These are phyloP conservation scores for Atractosteus spatula DNA, from an alignment of 2,113 vertebrate genomes.

Conservation along the genomic window DNA sequence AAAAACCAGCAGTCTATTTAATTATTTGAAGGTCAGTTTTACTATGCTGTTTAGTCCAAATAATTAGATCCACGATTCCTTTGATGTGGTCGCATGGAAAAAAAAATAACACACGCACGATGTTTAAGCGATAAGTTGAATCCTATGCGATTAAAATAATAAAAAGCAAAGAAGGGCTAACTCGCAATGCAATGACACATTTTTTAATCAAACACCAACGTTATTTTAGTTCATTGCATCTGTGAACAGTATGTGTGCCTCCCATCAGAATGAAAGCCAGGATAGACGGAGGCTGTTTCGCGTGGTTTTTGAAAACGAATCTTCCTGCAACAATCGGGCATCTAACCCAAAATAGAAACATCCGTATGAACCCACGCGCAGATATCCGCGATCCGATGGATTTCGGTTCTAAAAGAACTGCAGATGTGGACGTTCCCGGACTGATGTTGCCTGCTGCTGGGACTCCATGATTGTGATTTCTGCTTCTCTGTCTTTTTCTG, in stretches of 20 bases:
- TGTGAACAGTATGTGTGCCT: slow-evolving; percentile 20
- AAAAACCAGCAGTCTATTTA: slow-evolving; percentile 4
- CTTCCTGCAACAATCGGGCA: slow-evolving; percentile 41
- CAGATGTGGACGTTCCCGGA: slow-evolving; percentile 52
- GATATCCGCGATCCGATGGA: slow-evolving; percentile 24
- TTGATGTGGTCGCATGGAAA: not conserved
- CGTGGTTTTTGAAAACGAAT: slow-evolving; percentile 40
- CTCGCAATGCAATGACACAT: slow-evolving; percentile 34
- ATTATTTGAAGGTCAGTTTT: slow-evolving; percentile 22
- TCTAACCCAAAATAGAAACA: slow-evolving; percentile 32
- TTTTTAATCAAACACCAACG: slow-evolving; percentile 20
- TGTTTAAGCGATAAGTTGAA: slow-evolving; percentile 11
- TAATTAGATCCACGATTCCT: slow-evolving; percentile 1
- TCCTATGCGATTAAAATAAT: slow-evolving; percentile 10
- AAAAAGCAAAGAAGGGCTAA: slow-evolving; percentile 32
- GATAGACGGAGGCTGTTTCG: slow-evolving; percentile 24
- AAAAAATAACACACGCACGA: not conserved
- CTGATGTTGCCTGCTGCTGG: slow-evolving; percentile 48
- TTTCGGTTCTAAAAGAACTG: slow-evolving; percentile 27
- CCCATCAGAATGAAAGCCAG: slow-evolving; percentile 32
- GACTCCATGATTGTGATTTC: slow-evolving; percentile 61
- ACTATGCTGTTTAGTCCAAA: not conserved
- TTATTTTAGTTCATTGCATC: slow-evolving; percentile 25
- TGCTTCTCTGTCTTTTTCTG: slow-evolving; percentile 33
- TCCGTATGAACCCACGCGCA: slow-evolving; percentile 38